Evolutionary conservation across 2,113 vertebrate genomes (phyloP), one percentile per base, ranked within the genome.

Genomic region (Rallus limicola): DNA sequence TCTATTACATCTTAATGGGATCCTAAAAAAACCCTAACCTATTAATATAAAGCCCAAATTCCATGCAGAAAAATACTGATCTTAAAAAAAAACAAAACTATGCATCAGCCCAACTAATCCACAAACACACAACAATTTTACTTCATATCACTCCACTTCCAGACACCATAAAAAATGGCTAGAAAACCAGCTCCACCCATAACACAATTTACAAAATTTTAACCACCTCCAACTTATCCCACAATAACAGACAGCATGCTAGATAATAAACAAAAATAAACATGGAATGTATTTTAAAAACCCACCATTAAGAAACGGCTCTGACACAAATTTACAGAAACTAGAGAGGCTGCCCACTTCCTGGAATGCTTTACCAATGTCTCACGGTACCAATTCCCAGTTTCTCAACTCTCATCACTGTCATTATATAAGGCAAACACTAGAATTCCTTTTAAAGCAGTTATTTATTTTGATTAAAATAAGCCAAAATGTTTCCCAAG

Each of bases 401-500:
- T 88, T 95, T 75, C 77, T 72, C 72, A 88, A 62, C 55, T 72
- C 79, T 53, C 79, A 92, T 29, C 74, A 78, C 50, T 80, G 77
- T 38, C 63, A 86, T 81, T 92, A 75, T 33, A 82, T 56, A 93
- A 92, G 25, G 36, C 55, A 90, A 94, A 80, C 70, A 83, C 16
- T 50, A 0, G 62, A 93, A 87, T 83, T 88, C 59, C 83, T 80
- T 94, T 90, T 80, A 87, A 92, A 91, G 74, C n/a, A 93, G 5
- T 79, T 79, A 89, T 92, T 91, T 94, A 64, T 64, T 84, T 77
- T 65, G 68, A 62, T 76, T 58, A 89, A 90, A 96, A 91, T 25
- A 96, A 90, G 16, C 24, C 50, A 91, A 85, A 97, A 94, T 6
- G 6, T 60, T 92, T 77, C 84, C 16, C 88, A 84, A 96, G n/a